Evolutionary conservation across 1,140 invertebrate species (phyloP).

Genomic region (Tetragnatha versicolor): DNA sequence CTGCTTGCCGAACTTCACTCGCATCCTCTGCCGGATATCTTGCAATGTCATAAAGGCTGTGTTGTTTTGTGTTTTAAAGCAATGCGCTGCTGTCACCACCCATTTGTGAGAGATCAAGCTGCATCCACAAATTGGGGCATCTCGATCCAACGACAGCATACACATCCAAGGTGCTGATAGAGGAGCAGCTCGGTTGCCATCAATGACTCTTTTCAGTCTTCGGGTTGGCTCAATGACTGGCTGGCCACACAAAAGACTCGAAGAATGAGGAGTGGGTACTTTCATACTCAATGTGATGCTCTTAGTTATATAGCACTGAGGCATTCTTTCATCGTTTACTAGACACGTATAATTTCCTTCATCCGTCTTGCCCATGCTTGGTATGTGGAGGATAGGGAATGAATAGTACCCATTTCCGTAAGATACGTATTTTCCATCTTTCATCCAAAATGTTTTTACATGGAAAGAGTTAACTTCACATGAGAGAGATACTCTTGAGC

Average conservation of each 20-base stretch:
- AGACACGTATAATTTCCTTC: conserved; percentile 34
- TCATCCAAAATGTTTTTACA: conserved; percentile 25
- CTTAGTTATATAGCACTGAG: conserved; percentile 6
- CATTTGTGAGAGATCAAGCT: conserved; percentile 58
- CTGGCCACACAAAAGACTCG: conserved; percentile 16
- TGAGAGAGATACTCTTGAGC: background rate
- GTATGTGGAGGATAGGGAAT: background rate
- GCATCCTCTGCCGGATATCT: conserved; percentile 15
- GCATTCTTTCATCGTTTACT: background rate
- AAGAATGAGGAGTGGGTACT: background rate
- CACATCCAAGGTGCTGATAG: conserved; percentile 54
- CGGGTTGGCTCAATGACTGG: conserved; percentile 3
- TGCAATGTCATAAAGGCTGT: conserved; percentile 24
- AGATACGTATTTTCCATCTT: background rate
- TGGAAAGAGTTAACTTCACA: conserved; percentile 19
- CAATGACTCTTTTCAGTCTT: conserved; percentile 45
- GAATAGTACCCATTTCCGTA: background rate
- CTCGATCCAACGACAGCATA: conserved; percentile 41
- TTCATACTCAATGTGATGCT: conserved; percentile 20
- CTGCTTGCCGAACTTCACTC: conserved; percentile 57
- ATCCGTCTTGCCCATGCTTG: background rate
- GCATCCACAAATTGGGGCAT: conserved; percentile 51
- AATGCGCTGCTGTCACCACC: conserved; percentile 61
- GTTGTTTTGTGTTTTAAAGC: conserved; percentile 46
- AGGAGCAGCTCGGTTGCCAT: conserved; percentile 41